phyloP scores from a whole-genome alignment of 2,888 invertebrate species.

The Cantharis nigra region DNA sequence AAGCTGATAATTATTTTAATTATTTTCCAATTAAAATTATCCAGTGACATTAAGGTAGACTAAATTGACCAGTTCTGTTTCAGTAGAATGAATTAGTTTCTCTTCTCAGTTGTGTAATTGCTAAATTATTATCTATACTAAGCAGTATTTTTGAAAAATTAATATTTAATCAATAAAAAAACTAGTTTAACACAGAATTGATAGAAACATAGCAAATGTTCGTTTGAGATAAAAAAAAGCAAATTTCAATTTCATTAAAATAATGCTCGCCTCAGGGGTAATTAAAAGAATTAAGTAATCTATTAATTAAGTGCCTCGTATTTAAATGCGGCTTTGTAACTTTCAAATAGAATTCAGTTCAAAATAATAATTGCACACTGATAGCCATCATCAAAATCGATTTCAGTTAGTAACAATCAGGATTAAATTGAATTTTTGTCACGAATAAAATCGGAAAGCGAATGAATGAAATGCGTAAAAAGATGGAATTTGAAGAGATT shows the following conservation, averaged over 20 bases:
- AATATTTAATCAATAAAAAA: no score
- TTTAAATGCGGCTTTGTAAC: neutral
- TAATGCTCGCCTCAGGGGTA: neutral
- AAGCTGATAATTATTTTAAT: neutral
- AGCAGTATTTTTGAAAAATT: no score
- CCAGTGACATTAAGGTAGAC: neutral
- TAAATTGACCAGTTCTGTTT: neutral
- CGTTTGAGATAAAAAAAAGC: neutral
- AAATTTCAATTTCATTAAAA: neutral
- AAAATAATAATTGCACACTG: neutral
- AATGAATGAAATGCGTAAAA: neutral
- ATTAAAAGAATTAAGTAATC: neutral
- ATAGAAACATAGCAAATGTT: neutral
- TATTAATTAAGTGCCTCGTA: neutral
- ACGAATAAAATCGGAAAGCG: neutral
- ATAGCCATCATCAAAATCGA: neutral
- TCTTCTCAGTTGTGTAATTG: neutral
- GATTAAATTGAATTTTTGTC: neutral
- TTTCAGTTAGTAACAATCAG: neutral
- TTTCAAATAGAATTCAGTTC: neutral
- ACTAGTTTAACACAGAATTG: no score
- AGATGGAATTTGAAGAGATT: neutral
- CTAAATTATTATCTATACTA: neutral
- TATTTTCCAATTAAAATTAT: neutral
- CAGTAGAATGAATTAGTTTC: neutral